Evolutionary conservation across 2,113 vertebrate genomes (phyloP), one percentile per base, ranked within the genome.

Genomic region (Xenus cinereus): DNA sequence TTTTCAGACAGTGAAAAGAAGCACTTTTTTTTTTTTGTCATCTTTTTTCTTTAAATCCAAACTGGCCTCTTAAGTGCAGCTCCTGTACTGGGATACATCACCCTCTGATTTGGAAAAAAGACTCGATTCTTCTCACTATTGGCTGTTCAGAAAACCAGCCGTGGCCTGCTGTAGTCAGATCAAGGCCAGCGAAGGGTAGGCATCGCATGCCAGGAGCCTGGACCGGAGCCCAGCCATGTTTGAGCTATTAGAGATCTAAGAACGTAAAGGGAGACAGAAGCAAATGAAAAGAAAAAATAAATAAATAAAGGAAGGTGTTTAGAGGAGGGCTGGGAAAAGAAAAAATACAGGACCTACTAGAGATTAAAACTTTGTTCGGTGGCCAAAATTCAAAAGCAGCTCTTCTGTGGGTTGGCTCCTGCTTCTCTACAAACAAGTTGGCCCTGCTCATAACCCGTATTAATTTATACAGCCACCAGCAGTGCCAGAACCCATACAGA

Each of bases 341-440:
- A 95, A 93, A 97, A 96, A 90, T 33, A 66, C 0, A 3, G 48
- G 46, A 27, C 67, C 84, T 67, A 14, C 24, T 96, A 84, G 93
- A 96, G 88, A 95, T 41, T 54, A 87, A 87, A 95, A 95, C 64
- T 67, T 90, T 95, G 78, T 78, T 95, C 92, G 26, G 63, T 5
- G 64, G 96, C 93, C 93, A 90, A 84, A 94, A 93, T 48, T 75
- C 84, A 82, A 97, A 94, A 95, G 77, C 93, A 81, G 50, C 88
- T 76, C 95, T 96, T 91, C 92, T 89, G 85, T 6, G 85, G 91
- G 93, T 92, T 95, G 95, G 82, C 85, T 97, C 92, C 63, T 16
- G 63, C 77, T 93, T 71, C 84, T 82, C 80, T 91, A 56, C 84
- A 93, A 93, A 94, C 93, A 94, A 88, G 84, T 10, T 94, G 95